Evolutionary conservation across 2,797 vertebrate genomes (phyloP), one percentile per base, ranked within the genome.

Genomic region (Steatocranus sp.): DNA sequence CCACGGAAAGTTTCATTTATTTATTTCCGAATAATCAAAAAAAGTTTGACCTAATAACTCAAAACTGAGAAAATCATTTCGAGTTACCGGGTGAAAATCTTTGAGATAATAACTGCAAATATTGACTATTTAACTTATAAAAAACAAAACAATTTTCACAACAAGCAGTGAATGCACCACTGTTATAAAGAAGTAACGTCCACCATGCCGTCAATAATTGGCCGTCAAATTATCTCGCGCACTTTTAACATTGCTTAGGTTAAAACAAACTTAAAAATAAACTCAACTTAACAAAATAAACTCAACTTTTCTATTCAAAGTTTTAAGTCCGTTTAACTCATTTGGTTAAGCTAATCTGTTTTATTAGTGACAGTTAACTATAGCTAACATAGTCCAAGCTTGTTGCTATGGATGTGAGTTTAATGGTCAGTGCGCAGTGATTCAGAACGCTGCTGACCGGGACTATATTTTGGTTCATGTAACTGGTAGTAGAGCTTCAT

Each of bases 401-500:
- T 3, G 75, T 86, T 78, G 58, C 83, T 56, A 30, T 83, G 76
- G 66, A 32, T 87, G 63, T 51, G 83, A 76, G 18, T 80, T 50
- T 36, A 54, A 27, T 8, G 7, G 18, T 5, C 27, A 36, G 12
- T 4, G 63, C 46, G 30, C 34, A 30, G 41, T 77, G 48, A 75
- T 75, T 51, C 50, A 25, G 15, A 63, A 34, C 11, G 17, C 58
- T 8, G 5, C 6, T 43, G 11, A 3, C 54, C 12, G 36, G 34
- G 32, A 76, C 18, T 43, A 17, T 43, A 8, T 43, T 43, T 68
- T 68, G 63, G 15, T 70, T 14, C 20, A 43, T 68, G 36, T 41
- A 66, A 66, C 36, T 15, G 61, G n/a, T 66, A 15, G 7, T 15
- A 23, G 23, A 38, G 34, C 12, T 66, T 66, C 4, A 23, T 66